These are phyloP conservation scores for Hedychridium roseum DNA, from an alignment of 2,888 invertebrate genomes.

Conservation along the genomic window DNA sequence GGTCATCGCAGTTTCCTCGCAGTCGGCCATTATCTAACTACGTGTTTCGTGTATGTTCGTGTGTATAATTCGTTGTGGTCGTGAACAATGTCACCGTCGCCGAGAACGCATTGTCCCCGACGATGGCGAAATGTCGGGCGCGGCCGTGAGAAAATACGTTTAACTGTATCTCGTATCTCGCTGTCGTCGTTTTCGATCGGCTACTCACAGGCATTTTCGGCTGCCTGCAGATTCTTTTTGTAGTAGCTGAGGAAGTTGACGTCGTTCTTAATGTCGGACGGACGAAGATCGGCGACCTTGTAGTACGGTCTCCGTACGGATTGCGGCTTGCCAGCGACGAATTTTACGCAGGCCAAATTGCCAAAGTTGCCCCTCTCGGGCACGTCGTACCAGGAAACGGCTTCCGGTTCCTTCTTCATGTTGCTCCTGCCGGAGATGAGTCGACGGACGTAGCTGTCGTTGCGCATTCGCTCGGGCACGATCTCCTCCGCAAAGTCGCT, in stretches of 20 bases:
- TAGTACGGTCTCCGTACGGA: constrained; percentile 78
- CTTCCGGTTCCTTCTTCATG: constrained; percentile 70
- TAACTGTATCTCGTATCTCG: too few species aligned
- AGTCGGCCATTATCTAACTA: constrained; percentile 13
- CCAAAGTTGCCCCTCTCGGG: constrained; percentile 75
- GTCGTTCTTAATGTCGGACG: constrained; percentile 80
- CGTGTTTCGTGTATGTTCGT: constrained; percentile 12
- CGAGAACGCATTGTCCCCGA: constrained; percentile 1
- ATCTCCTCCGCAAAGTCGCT: constrained; percentile 67
- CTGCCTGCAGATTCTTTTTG: constrained; percentile 80
- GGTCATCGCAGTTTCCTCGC: constrained; percentile 14
- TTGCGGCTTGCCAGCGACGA: constrained; percentile 82
- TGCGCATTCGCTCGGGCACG: constrained; percentile 69
- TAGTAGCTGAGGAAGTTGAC: constrained; percentile 89
- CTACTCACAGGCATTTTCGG: constrained; percentile 65
- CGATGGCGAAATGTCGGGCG: constrained; percentile 3
- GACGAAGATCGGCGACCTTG: constrained; percentile 70
- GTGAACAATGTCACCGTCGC: neutral
- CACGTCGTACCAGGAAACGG: constrained; percentile 72
- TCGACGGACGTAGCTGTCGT: constrained; percentile 77
- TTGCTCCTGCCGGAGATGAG: constrained; percentile 73
- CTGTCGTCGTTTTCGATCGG: too few species aligned
- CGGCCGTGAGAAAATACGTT: constrained; percentile 1
- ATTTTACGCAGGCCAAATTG: constrained; percentile 84
- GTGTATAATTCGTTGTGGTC: constrained; percentile 5